A percentile compares a stretch with the other conserved stretches of the same genome.
phyloP scores from a whole-genome alignment of 1,140 invertebrate genomes.

The Drosophila arizonae region DNA sequence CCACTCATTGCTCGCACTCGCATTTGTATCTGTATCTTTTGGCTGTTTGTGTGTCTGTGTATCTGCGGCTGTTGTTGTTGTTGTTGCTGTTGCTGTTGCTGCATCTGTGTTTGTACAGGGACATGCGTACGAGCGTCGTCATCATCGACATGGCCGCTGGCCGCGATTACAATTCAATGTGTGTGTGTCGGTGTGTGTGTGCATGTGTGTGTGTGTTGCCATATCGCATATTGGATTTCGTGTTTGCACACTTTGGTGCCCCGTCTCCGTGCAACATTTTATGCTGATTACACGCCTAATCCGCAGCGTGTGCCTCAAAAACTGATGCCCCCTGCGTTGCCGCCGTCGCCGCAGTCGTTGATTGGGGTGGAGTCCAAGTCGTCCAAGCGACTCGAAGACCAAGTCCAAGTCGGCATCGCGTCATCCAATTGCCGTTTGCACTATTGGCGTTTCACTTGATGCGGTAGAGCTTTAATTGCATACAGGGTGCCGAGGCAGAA shows the following conservation, averaged over 20 bases:
- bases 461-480: conserved; percentile 54
- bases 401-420: conserved; percentile 4
- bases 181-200: conserved; percentile 3
- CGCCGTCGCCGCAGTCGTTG: conserved; percentile 6
- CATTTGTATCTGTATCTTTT: conserved; percentile 6
- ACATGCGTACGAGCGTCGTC: conserved; percentile 72
- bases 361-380: conserved; percentile 14
- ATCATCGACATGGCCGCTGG: conserved; percentile 32
- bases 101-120: conserved; percentile 65
- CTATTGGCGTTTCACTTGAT: conserved; percentile 65
- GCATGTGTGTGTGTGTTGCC: conserved; percentile 19
- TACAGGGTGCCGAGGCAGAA: conserved; percentile 57
- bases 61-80: not conserved
- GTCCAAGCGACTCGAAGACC: too few relatives aligned
- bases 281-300: conserved; percentile 81
- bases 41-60: not conserved
- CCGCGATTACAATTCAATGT: conserved; percentile 21
- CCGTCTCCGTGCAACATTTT: conserved; percentile 66
- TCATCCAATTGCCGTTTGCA: conserved; percentile 70
- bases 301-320: conserved; percentile 69
- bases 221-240: conserved; percentile 76
- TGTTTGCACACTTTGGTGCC: conserved; percentile 73
- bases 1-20: conserved; percentile 35
- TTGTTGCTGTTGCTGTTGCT: conserved; percentile 12
- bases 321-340: conserved; percentile 13